These are phyloP conservation scores for Syngnathoides biaculeatus DNA, from an alignment of 2,113 vertebrate genomes.

Conservation along the genomic window DNA sequence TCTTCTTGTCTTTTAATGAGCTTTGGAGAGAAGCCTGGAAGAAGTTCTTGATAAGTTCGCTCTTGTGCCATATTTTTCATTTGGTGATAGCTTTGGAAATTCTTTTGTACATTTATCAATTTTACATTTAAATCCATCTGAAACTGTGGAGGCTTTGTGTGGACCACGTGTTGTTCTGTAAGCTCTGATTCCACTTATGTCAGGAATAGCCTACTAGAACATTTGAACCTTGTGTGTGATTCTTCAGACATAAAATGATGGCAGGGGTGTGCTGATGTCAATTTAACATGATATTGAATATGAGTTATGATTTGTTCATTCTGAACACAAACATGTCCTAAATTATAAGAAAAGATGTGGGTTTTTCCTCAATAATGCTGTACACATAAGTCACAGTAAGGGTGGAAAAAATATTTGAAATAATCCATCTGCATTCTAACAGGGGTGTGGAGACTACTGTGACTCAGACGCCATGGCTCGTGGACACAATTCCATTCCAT, in stretches of 20 bases:
- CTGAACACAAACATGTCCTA: background rate
- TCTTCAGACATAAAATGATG: background rate
- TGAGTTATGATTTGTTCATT: no score
- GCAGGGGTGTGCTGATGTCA: no score
- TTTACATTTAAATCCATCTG: background rate
- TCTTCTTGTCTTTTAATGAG: no score
- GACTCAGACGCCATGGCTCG: background rate
- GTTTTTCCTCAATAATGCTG: no score
- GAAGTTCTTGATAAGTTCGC: background rate
- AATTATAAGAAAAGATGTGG: background rate
- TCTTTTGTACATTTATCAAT: no score
- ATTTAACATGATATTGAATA: background rate
- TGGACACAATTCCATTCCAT: background rate
- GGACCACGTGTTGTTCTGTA: no score
- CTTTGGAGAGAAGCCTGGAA: no score
- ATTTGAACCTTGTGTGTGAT: background rate
- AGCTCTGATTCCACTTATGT: background rate
- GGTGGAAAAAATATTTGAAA: no score
- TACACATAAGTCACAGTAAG: no score
- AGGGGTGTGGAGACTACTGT: background rate
- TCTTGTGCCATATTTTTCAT: background rate
- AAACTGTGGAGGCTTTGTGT: background rate
- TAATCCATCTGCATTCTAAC: no score
- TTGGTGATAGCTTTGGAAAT: background rate
- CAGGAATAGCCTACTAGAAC: background rate